Conservation (phyloP, 2,113 vertebrate species). For the Haplotaxodon microlepis region DNA sequence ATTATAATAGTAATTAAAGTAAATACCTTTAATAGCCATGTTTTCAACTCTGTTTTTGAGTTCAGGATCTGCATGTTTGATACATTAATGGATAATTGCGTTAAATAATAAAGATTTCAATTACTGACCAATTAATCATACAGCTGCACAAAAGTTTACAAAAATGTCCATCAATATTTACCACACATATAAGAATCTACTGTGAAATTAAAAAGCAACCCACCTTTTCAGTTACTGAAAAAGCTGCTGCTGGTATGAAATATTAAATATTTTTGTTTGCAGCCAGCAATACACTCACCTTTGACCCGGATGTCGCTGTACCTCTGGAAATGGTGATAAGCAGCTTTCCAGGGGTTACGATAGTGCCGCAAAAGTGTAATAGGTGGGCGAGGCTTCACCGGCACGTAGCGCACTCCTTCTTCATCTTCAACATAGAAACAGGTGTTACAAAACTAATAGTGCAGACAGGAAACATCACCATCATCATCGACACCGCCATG, state of each 20-base stretch:
- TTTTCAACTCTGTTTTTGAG: not conserved
- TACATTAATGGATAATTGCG: not conserved
- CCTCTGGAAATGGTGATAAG: conserved; percentile 97
- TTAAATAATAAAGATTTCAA: not conserved
- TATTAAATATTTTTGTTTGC: not conserved
- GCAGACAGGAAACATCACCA: not conserved
- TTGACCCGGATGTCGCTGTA: conserved; percentile 96
- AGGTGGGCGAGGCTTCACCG: conserved; percentile 85
- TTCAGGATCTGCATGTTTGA: not conserved
- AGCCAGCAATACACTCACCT: conserved; percentile 71
- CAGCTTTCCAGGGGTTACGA: conserved; percentile 97
- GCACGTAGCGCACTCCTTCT: conserved; percentile 95
- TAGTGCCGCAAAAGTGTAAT: conserved; percentile 94
- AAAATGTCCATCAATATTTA: not conserved
- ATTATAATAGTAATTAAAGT: not conserved
- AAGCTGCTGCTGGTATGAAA: not conserved
- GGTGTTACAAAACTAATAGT: not conserved
- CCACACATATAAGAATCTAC: not conserved
- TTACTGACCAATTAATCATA: not conserved
- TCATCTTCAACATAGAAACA: conserved; percentile 75
- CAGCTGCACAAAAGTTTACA: not conserved
- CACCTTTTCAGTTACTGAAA: not conserved
- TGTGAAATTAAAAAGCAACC: not conserved
- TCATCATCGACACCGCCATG: not conserved
- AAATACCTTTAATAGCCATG: not conserved